Evolutionary conservation across 2,888 invertebrate genomes (phyloP), one percentile per base, ranked within the genome.

Genomic region (Noctua pronuba): DNA sequence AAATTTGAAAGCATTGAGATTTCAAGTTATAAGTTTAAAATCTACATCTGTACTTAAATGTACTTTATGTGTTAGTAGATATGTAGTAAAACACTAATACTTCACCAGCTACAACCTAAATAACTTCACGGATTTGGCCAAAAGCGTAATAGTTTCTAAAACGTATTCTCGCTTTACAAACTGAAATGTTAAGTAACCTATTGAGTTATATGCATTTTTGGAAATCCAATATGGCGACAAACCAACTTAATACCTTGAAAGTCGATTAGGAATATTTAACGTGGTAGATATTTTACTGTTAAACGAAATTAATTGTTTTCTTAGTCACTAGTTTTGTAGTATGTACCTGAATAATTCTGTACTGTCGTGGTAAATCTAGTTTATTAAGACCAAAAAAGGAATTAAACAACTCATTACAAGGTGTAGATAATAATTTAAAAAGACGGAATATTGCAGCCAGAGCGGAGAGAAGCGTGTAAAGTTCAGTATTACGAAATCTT

Each of bases 51-150:
- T 38, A 46, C 1, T 46, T 60, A 18, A 31, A 58, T 55, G 31
- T 77, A 49, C n/a, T 60, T 52, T 60, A 49, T 38, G 49, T 35
- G 35, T 44, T 35, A 62, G 60, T 21, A n/a, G n/a, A n/a, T n/a
- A 18, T 21, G 52, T 58, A 52, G n/a, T 35, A 35, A 31, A 60
- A 62, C 41, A 55, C 8, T 38, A 66, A 75, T 72, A 72, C 55
- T 52, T 46, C 41, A 65, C 76, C 31, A 49, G 31, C 31, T 55
- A 67, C 77, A 86, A 86, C 86, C 86, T 83, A 86, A 86, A 86
- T 85, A 85, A 84, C 86, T 80, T 75, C 75, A 84, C 75, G 80
- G 71, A 68, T 75, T 86, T 77, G 35, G 64, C 84, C 69, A 85
- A 85, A 84, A 86, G 64, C 80, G 67, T 77, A 67, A 77, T 77